A percentile compares a stretch with the other conserved stretches of the same genome.
Evolutionary conservation across 2,888 invertebrate genomes (phyloP).

Genomic region (Lasioglossum villosulum): DNA sequence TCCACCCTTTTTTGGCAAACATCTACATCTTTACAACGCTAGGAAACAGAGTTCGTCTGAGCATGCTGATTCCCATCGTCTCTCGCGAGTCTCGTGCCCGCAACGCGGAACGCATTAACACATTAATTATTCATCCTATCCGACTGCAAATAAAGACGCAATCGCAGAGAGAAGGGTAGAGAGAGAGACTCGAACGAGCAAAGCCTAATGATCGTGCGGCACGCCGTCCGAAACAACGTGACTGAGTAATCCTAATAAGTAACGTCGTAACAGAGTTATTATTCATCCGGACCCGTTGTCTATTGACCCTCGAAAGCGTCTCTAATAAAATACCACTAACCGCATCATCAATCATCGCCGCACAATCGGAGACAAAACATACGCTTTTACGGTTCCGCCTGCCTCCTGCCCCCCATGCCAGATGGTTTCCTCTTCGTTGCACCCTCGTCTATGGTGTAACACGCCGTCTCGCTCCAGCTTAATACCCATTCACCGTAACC

Average conservation of each 20-base stretch:
- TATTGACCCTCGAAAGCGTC: constrained; percentile 77
- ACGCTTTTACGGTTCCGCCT: constrained; percentile 62
- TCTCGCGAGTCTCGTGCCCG: background rate
- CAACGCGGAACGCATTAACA: constrained; percentile 24
- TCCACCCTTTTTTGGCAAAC: background rate
- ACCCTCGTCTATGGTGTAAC: background rate
- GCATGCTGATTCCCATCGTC: background rate
- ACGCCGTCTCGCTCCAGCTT: constrained; percentile 11
- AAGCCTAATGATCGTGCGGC: constrained; percentile 58
- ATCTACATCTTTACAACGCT: background rate
- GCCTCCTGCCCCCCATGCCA: constrained; percentile 29
- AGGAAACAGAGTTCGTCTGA: background rate
- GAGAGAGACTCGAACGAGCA: constrained; percentile 7
- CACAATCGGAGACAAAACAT: constrained; percentile 76
- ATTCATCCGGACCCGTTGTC: constrained; percentile 76
- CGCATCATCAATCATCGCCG: constrained; percentile 78
- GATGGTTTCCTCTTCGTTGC: background rate
- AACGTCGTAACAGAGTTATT: constrained; percentile 74
- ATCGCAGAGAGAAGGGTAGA: background rate
- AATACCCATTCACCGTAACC: constrained; percentile 52
- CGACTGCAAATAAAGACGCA: constrained; percentile 57
- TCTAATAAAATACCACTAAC: constrained; percentile 80
- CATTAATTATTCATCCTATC: constrained; percentile 52
- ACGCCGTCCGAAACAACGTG: constrained; percentile 61
- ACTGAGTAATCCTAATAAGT: constrained; percentile 73